These are phyloP conservation scores for Progne subis DNA, from an alignment of 2,113 vertebrate species.

Conservation along the genomic window DNA sequence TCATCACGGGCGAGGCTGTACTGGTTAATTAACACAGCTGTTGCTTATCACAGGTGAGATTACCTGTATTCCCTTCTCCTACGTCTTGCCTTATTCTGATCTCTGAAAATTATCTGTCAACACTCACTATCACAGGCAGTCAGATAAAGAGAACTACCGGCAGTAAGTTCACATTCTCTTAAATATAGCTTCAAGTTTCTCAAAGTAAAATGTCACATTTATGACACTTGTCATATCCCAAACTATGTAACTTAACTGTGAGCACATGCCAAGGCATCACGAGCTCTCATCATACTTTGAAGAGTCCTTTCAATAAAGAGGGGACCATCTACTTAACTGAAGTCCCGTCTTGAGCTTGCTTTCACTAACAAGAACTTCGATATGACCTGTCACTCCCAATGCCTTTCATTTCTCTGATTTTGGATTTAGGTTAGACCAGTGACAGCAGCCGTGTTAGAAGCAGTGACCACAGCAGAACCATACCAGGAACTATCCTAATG, in stretches of 20 bases:
- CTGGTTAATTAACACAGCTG: too few relatives aligned
- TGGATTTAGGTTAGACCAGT: background rate
- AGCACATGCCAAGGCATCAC: background rate
- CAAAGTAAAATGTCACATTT: background rate
- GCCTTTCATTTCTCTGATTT: background rate
- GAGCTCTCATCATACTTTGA: background rate
- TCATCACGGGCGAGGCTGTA: too few relatives aligned
- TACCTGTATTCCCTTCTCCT: background rate
- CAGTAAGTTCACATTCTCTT: background rate
- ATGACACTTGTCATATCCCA: background rate
- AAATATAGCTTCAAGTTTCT: background rate
- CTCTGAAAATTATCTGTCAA: background rate
- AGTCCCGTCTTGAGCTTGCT: background rate
- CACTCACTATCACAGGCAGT: background rate
- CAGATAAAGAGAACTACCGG: background rate
- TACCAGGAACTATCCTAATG: background rate
- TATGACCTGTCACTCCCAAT: background rate
- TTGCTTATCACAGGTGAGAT: background rate
- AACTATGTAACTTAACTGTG: background rate
- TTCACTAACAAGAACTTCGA: background rate
- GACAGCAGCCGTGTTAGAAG: background rate
- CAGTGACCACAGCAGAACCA: background rate
- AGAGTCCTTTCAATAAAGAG: background rate
- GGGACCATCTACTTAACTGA: background rate
- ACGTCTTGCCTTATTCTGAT: background rate